Evolutionary conservation across 2,113 vertebrate species (phyloP).

Genomic region (Phaetusa simplex): DNA sequence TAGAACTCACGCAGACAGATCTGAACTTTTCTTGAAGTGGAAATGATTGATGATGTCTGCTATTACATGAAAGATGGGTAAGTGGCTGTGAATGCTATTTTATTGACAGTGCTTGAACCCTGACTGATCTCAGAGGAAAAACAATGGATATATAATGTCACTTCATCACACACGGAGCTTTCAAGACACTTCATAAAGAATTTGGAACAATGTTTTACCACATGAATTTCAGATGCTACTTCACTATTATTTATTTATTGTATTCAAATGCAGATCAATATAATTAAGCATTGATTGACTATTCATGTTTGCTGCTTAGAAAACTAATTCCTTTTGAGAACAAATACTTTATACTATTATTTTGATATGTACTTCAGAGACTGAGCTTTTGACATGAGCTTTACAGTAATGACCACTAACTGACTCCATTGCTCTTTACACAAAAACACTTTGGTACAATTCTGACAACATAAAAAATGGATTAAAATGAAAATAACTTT

Average conservation of each 20-base stretch:
- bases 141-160: neutral
- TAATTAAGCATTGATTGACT: neutral
- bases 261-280: neutral
- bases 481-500: neutral
- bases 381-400: neutral
- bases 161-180: neutral
- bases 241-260: neutral
- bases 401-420: neutral
- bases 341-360: neutral
- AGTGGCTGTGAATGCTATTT: neutral
- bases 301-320: neutral
- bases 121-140: constrained; percentile 40
- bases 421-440: neutral
- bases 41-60: neutral
- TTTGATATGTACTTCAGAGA: neutral
- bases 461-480: neutral
- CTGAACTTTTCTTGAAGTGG: neutral
- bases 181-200: neutral
- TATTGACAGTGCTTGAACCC: neutral
- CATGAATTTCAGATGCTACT: neutral
- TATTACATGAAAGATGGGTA: neutral
- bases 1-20: neutral
- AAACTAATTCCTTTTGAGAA: neutral
- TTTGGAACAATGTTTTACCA: neutral
- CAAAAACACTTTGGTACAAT: neutral